Evolutionary conservation across 2,888 invertebrate species (phyloP).

Genomic region (Habrosyne pyritoides): DNA sequence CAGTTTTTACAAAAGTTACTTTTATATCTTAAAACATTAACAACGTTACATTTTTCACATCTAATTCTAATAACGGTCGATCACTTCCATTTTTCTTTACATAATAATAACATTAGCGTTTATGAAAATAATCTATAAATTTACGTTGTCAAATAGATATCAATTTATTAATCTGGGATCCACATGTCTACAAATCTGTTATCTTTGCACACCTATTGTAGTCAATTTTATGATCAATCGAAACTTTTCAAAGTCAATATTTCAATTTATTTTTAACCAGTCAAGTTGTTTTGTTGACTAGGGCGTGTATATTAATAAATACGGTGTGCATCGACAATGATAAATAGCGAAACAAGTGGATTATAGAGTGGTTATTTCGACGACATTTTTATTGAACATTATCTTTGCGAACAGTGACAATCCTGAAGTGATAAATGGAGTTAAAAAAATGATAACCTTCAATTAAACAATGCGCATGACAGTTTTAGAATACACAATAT

Average conservation of each 20-base stretch:
- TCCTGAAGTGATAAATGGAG: neutral
- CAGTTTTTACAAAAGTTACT: constrained; percentile 88
- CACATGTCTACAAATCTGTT: neutral
- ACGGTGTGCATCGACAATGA: neutral
- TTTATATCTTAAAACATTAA: constrained; percentile 85
- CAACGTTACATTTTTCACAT: constrained; percentile 83
- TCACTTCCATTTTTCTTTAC: constrained; percentile 69
- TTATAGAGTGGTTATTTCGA: neutral
- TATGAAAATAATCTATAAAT: constrained; percentile 73
- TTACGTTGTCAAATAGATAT: constrained; percentile 22
- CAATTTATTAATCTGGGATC: neutral
- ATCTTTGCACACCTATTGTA: neutral
- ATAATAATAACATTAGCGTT: constrained; percentile 66
- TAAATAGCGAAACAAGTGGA: neutral
- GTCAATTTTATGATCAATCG: neutral
- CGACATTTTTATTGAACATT: neutral
- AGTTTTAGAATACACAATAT: neutral
- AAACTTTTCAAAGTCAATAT: neutral
- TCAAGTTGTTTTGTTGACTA: too few relatives aligned
- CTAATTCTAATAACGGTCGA: constrained; percentile 82
- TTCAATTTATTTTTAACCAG: too few relatives aligned
- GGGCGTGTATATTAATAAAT: neutral
- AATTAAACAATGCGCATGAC: neutral
- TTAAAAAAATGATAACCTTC: neutral
- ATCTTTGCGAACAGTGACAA: neutral